Base-by-base conservation (phyloP, 2,113 vertebrate species). In the Corvus hawaiiensis region DNA sequence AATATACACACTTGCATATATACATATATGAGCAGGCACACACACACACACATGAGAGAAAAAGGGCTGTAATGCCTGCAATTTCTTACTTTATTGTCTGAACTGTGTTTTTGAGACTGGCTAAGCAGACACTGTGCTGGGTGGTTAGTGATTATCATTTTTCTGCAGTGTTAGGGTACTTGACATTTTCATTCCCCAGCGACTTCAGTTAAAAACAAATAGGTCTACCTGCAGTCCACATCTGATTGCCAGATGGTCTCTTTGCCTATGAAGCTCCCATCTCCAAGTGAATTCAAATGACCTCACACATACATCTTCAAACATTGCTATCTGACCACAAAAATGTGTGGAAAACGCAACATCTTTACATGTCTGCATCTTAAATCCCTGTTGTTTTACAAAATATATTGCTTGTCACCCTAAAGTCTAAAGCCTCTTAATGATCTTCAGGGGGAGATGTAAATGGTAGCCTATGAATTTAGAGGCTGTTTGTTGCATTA, bases 301-400 rank as follows among this genome's bases (percentile, higher is more conserved):
- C 97, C 97, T 97, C 98, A 97, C 97, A 97, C 95, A 96, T 96
- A 84, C 96, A 96, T 90, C 96, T 96, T 97, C 97, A 96, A 96
- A 95, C 95, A 96, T 97, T 94, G 94, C 94, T 97, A 96, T 97
- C 94, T 94, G 91, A 97, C 96, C 96, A 86, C 92, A 96, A 96
- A 97, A 97, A 94, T 93, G 79, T 67, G 86, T 85, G 89, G 80
- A 88, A 97, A 96, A 94, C 71, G 32, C 97, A 94, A 95, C 96
- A 95, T 96, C 92, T 97, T 94, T 97, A 95, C 91, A 94, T 77
- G 95, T 96, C 95, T 96, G 56, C 75, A 82, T 95, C 94, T 96
- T 81, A 96, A 97, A 96, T 97, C 95, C 94, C 96, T 92, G 90
- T 85, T 93, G 96, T 96, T 96, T 94, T 91, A 94, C 73, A 95